These are phyloP conservation scores for Sapayoa aenigma DNA, from an alignment of 2,113 vertebrate species.

Conservation along the genomic window DNA sequence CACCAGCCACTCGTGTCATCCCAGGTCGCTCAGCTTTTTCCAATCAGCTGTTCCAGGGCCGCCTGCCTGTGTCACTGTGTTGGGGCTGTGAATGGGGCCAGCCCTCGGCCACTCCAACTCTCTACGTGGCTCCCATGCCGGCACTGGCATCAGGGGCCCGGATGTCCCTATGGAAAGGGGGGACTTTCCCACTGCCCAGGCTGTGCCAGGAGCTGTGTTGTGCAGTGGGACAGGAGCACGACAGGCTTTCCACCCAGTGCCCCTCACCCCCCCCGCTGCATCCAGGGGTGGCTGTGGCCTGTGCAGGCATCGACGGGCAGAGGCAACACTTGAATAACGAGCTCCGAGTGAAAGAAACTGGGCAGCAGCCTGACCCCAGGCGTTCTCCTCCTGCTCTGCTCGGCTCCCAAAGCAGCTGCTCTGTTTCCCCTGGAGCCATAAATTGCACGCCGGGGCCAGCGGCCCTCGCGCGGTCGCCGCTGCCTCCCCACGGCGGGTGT, in stretches of 20 bases:
- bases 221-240: accelerated
- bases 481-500: background rate
- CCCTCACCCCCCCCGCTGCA: background rate
- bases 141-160: background rate
- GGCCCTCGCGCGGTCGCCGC: background rate
- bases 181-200: background rate
- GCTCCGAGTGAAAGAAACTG: accelerated
- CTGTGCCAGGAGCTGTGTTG: background rate
- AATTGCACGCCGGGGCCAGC: background rate
- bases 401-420: background rate
- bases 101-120: accelerated
- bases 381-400: background rate
- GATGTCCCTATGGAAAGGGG: accelerated
- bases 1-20: background rate
- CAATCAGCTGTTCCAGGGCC: background rate
- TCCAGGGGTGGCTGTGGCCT: accelerated
- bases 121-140: accelerated
- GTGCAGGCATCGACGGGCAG: accelerated
- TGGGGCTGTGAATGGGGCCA: accelerated
- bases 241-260: accelerated
- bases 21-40: background rate
- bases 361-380: background rate
- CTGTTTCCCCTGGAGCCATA: background rate
- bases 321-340: background rate
- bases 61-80: accelerated